Base-by-base conservation (phyloP, 2,113 vertebrate species). In the Mandrillus leucophaeus region DNA sequence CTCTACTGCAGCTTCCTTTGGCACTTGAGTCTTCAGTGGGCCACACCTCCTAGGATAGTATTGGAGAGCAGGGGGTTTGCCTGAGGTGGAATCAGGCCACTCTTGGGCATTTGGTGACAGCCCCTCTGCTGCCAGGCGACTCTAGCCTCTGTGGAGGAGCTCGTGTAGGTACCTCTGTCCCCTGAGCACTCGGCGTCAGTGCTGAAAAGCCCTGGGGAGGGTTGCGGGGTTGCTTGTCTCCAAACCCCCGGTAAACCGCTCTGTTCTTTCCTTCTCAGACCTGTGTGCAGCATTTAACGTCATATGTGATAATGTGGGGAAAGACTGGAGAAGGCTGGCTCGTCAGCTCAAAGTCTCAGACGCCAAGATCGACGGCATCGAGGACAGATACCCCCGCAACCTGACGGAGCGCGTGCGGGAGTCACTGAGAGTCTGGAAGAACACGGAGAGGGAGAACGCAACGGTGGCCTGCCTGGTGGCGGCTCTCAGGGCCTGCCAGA, bases 391-490 rank as follows among this genome's bases (percentile, higher is more conserved):
- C 64, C 99, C 97, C 0, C 83, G 12, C 0, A 96, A 98, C 5
- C 94, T 99, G 89, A 78, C 55, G 0, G 99, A 99, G 45, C 98
- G 98, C 8, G n/a, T 99, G 11, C 0, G 98, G 68, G 98, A 99
- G 97, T 93, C 98, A 0, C 98, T 99, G 72, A 95, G 90, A 13
- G 98, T 98, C 91, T 99, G 99, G 99, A 98, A 96, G 98, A 98
- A 8, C 86, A 45, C 6, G 2, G 93, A 78, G 66, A 95, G 92
- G 84, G 98, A 95, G 3, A 83, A 98, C 0, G 99, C 99, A 4
- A 97, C 88, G 0, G 98, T 97, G 17, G 16, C 97, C 5, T 93
- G 94, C 0, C 98, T 99, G 80, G 94, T 99, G 2, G 16, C 11
- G 4, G 99, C 98, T 1, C 99, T 99, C 38, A 98, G 99, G 78